Evolutionary conservation across 2,113 vertebrate species (phyloP), one percentile per base, ranked within the genome.

Genomic region (Carlito syrichta): DNA sequence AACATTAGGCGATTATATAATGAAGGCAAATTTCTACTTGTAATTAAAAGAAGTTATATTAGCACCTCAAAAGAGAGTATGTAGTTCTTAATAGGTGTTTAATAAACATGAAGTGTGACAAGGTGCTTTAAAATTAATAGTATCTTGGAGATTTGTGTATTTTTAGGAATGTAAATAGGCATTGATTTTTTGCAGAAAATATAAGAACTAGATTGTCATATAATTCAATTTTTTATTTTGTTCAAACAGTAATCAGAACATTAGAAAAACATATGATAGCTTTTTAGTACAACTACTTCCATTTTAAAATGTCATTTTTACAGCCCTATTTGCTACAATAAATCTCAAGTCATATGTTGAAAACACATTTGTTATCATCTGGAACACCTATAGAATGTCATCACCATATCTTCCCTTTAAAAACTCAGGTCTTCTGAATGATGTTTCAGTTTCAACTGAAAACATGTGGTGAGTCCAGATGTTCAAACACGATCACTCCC

Each of bases 401-500:
- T 91, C 77, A 77, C 85, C 20, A 30, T 79, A 11, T 62, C 17
- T 94, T 92, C 91, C 30, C 50, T 85, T 97, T 97, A 95, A 96
- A 88, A 97, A 60, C 30, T 20, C 50, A 48, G 76, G 87, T 91
- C 74, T 98, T 86, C 88, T 97, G 97, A 96, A 97, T 95, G 81
- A 86, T 97, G 50, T 96, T 98, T 98, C 95, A 95, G 96, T 98
- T 98, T 89, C 97, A 79, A 50, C 84, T 68, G 71, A 54, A 97
- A 98, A 97, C 97, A 97, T 98, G 97, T 98, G 97, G 79, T 95
- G 93, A 89, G 92, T 97, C 98, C 98, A 98, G 98, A 98, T 98
- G 97, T 98, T 99, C 97, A 97, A 97, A 97, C 54, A 96, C 96
- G 98, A 95, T 97, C 38, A 89, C 38, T 98, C 97, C 96, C 95